Evolutionary conservation across 2,113 vertebrate species (phyloP).

Genomic region (Proteles cristata): DNA sequence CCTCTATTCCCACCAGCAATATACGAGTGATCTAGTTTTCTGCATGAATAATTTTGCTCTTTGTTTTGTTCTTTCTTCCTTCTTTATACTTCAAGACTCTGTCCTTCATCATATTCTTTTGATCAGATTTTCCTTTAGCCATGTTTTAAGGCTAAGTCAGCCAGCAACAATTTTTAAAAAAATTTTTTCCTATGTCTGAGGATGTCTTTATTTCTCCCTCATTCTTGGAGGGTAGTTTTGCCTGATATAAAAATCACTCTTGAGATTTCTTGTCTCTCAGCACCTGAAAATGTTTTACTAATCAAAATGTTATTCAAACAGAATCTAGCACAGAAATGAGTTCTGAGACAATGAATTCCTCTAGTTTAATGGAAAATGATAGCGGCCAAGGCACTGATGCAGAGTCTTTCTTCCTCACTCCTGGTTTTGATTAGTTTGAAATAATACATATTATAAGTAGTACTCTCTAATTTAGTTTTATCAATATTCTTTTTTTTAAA

Average conservation of each 20-base stretch:
- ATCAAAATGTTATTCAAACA: conserved; percentile 62
- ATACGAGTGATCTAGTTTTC: neutral
- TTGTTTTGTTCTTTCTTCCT: conserved; percentile 12
- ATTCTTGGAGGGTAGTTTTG: conserved; percentile 22
- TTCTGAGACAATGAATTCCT: neutral
- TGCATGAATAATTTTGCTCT: neutral
- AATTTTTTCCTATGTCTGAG: conserved; percentile 46
- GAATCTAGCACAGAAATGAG: neutral
- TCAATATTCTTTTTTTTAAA: neutral
- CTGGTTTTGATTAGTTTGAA: conserved; percentile 27
- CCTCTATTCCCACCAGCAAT: neutral
- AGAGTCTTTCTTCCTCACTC: neutral
- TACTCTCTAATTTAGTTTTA: neutral
- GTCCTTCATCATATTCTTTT: conserved; percentile 35
- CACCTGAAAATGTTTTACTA: conserved; percentile 40
- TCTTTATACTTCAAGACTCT: neutral
- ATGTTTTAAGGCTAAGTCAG: conserved; percentile 29
- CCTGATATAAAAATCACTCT: neutral
- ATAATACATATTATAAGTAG: conserved; percentile 13
- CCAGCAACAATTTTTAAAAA: neutral
- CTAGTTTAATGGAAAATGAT: neutral
- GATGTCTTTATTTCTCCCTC: conserved; percentile 21
- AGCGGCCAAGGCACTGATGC: neutral
- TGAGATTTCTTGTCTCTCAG: conserved; percentile 45
- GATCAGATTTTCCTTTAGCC: neutral